Evolutionary conservation across 2,113 vertebrate genomes (phyloP).

Genomic region (Eidolon helvum): DNA sequence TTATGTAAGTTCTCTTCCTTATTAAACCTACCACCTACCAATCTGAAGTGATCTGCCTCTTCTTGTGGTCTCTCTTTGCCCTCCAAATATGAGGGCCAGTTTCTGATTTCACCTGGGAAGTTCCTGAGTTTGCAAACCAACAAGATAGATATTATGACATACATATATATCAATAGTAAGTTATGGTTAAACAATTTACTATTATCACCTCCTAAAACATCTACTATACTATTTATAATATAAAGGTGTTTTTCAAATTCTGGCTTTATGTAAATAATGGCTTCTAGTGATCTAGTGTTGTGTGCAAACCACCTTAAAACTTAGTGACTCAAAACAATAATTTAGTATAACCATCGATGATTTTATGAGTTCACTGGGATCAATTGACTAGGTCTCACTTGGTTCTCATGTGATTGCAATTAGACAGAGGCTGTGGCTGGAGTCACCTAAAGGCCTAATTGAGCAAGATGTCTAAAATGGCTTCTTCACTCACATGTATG

Average conservation of each 20-base stretch:
- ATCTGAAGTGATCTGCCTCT: not conserved
- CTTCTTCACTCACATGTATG: not conserved
- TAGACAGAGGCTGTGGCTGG: not conserved
- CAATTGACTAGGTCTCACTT: not conserved
- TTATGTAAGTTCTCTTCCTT: not conserved
- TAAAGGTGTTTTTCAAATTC: not conserved
- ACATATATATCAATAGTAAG: not conserved
- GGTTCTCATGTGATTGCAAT: not conserved
- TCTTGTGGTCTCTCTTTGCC: not conserved
- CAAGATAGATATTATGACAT: not conserved
- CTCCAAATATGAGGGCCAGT: not conserved
- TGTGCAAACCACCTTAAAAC: not conserved
- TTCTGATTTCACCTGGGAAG: not conserved
- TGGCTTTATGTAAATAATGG: not conserved
- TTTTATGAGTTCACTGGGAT: not conserved
- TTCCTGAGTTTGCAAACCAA: not conserved
- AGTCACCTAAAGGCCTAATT: not conserved
- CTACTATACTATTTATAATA: not conserved
- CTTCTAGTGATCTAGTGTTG: not conserved
- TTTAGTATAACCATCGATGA: not conserved
- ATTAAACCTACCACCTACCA: not conserved
- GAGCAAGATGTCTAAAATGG: not conserved
- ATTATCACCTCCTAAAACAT: not conserved
- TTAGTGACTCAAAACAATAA: not conserved
- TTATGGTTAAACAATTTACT: not conserved